Evolutionary conservation across 2,888 invertebrate genomes (phyloP).

Genomic region (Cephus sareptanus): DNA sequence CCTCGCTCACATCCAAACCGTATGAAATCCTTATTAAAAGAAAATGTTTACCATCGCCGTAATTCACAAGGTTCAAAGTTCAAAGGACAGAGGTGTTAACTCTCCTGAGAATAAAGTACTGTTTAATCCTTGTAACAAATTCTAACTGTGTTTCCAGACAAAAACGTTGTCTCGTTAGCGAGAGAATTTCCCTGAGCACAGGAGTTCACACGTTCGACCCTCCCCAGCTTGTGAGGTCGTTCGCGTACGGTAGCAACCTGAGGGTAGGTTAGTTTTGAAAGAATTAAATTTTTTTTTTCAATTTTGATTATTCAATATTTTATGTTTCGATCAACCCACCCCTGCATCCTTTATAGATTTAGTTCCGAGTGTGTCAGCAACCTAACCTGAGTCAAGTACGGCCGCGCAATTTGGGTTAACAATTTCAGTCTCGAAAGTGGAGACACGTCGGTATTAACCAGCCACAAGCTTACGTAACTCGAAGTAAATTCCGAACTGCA

Average conservation of each 20-base stretch:
- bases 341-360: neutral
- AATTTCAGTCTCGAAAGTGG: conserved; percentile 42
- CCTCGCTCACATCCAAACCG: neutral
- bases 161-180: neutral
- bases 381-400: neutral
- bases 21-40: neutral
- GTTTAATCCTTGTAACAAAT: neutral
- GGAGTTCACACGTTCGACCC: neutral
- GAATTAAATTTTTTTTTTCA: neutral
- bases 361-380: neutral
- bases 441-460: conserved; percentile 41
- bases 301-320: neutral
- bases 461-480: conserved; percentile 6
- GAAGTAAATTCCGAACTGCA: conserved; percentile 50
- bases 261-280: neutral
- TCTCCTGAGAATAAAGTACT: neutral
- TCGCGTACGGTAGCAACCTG: neutral
- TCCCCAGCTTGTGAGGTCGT: too few species aligned
- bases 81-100: neutral
- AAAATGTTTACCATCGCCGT: neutral
- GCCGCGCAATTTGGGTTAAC: conserved; percentile 36
- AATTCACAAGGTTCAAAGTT: neutral
- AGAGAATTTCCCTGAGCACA: neutral
- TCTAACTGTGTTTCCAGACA: neutral
- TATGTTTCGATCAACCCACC: too few species aligned